Evolutionary conservation across 2,888 invertebrate species (phyloP).

Genomic region (Troides oblongomaculatus): DNA sequence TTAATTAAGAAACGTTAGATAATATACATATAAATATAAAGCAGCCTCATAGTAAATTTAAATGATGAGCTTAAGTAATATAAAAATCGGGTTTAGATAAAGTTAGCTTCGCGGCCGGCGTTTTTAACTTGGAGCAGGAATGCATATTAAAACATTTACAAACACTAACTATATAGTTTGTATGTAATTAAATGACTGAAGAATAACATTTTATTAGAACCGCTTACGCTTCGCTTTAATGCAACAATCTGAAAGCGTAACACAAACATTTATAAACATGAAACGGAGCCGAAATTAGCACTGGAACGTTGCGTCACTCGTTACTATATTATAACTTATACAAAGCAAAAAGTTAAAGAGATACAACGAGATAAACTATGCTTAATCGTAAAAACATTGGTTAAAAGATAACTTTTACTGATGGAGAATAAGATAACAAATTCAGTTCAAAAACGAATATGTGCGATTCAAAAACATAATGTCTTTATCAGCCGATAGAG

Average conservation of each 20-base stretch:
- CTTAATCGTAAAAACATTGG: too few species aligned
- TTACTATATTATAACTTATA: conserved; percentile 1
- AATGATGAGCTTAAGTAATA: neutral
- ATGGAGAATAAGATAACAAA: too few species aligned
- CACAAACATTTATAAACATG: conserved; percentile 22
- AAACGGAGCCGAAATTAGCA: conserved; percentile 20
- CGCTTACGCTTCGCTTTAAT: conserved; percentile 10
- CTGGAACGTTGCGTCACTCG: conserved; percentile 13
- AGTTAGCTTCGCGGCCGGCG: neutral
- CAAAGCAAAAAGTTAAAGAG: too few species aligned
- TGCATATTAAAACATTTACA: conserved; percentile 16
- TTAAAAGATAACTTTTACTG: too few species aligned
- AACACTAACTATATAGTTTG: conserved; percentile 23
- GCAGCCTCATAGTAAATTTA: too few species aligned
- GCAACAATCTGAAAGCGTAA: conserved; percentile 28
- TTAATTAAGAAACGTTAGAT: neutral
- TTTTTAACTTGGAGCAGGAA: neutral
- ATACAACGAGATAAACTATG: too few species aligned
- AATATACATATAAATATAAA: neutral
- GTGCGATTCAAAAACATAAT: too few species aligned
- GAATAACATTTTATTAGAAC: conserved; percentile 27
- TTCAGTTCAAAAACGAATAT: too few species aligned
- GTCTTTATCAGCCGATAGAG: too few species aligned
- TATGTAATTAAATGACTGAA: conserved; percentile 20
- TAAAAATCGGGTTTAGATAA: neutral